Evolutionary conservation across 2,113 vertebrate genomes (phyloP).

Genomic region (Cryptomyrus ogoouensis): DNA sequence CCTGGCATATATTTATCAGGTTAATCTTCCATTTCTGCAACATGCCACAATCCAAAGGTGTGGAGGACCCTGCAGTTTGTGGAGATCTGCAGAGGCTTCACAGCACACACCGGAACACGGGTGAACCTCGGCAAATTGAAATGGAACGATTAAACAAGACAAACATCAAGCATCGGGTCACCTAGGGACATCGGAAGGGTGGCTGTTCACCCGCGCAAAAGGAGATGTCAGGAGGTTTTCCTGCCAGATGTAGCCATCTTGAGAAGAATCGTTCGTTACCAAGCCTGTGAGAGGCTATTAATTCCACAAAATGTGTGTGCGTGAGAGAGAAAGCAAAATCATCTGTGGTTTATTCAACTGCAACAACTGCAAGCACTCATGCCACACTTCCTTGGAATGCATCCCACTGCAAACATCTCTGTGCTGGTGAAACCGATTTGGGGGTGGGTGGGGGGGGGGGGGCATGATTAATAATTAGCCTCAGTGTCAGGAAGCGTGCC

Average conservation of each 20-base stretch:
- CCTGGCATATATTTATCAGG: conserved; percentile 33
- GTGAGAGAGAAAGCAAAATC: background rate
- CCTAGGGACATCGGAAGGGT: background rate
- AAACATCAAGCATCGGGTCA: background rate
- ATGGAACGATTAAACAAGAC: background rate
- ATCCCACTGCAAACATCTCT: background rate
- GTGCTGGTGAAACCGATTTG: background rate
- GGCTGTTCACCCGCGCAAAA: background rate
- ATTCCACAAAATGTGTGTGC: background rate
- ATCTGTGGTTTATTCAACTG: background rate
- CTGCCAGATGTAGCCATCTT: background rate
- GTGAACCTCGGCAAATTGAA: background rate
- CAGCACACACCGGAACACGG: background rate
- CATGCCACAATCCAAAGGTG: background rate
- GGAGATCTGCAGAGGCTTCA: background rate
- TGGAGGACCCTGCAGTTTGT: background rate
- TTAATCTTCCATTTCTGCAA: conserved; percentile 40
- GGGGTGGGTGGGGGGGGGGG: background rate
- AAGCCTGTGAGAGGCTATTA: background rate
- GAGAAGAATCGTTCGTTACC: background rate
- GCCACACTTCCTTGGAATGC: background rate
- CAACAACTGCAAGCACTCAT: background rate
- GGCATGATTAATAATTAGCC: background rate
- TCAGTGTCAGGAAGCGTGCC: background rate
- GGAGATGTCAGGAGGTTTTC: background rate